Evolutionary conservation across 1,140 invertebrate species (phyloP), one percentile per base, ranked within the genome.

Genomic region (Ceratosolen fusciceps): DNA sequence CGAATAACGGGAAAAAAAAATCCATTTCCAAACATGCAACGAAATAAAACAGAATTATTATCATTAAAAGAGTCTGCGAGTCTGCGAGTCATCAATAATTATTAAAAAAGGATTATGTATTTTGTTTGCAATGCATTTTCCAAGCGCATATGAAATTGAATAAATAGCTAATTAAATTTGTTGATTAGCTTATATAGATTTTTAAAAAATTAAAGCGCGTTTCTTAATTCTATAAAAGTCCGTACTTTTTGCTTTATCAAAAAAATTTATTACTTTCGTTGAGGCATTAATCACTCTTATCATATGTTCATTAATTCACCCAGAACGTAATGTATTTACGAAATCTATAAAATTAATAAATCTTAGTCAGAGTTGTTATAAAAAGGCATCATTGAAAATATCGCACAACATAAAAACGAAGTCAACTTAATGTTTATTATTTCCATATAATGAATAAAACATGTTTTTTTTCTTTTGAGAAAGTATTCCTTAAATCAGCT

Each of bases 291-390:
- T 62, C 31, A 21, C 7, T 62, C 16, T 62, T 62, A 62, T 34
- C 58, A n/a, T 19, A 34, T 34, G 14, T 34, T 62, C 31, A 62
- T 34, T 4, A 62, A 34, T 31, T 34, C 14, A 52, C 19, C 1
- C 19, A 34, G 16, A 62, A 34, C 1, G 29, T 31, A 10, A 34
- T 62, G 34, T 62, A 62, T 10, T 62, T 62, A 34, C 29, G 8
- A 34, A n/a, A 62, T 62, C 56, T 62, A 62, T 62, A 34, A 62
- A 34, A 34, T 62, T 62, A 14, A 62, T 62, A 31, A 60, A 29
- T 29, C 24, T 60, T 60, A 62, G 14, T 31, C 4, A 3, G 5
- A 4, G 29, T 62, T 34, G 34, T 62, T 62, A 34, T 34, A 62
- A 34, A 62, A 9, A 62, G 26, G 58, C 9, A 34, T 34, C 16